phyloP scores from a whole-genome alignment of 64 coral and sea anemone species.

The Stichodactyla mertensii region DNA sequence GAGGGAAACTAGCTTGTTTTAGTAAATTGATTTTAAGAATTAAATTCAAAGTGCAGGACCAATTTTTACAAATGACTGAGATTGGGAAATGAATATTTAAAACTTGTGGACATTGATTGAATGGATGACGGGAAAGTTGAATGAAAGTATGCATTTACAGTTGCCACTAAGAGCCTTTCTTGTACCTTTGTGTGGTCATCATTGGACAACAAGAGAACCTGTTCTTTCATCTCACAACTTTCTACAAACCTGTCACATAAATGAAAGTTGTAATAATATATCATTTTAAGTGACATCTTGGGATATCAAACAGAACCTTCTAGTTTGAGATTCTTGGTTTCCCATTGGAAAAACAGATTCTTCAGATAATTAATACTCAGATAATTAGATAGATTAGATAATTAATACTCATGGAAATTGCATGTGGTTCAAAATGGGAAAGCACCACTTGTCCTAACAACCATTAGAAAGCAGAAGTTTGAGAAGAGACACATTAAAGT shows the following conservation, averaged over 20 bases:
- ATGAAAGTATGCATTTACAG: background rate
- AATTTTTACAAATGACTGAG: background rate
- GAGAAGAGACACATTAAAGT: no score
- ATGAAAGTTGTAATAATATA: background rate
- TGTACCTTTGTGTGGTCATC: constrained; percentile 72
- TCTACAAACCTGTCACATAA: constrained; percentile 40
- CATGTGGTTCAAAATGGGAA: no score
- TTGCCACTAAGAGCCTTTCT: background rate
- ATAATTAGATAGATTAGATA: no score
- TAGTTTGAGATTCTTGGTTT: no score
- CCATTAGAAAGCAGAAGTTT: no score
- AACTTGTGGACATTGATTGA: background rate
- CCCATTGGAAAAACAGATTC: no score
- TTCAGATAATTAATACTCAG: no score
- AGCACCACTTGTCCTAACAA: no score
- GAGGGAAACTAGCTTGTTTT: background rate
- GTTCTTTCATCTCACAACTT: constrained; percentile 21
- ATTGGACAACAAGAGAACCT: constrained; percentile 37
- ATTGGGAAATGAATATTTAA: background rate
- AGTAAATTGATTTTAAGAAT: background rate
- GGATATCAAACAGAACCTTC: no score
- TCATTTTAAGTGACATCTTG: background rate
- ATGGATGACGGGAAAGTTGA: background rate
- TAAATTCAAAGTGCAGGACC: background rate
- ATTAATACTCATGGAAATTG: no score